Evolutionary conservation across 2,113 vertebrate genomes (phyloP), one percentile per base, ranked within the genome.

Genomic region (Oreochromis niloticus): DNA sequence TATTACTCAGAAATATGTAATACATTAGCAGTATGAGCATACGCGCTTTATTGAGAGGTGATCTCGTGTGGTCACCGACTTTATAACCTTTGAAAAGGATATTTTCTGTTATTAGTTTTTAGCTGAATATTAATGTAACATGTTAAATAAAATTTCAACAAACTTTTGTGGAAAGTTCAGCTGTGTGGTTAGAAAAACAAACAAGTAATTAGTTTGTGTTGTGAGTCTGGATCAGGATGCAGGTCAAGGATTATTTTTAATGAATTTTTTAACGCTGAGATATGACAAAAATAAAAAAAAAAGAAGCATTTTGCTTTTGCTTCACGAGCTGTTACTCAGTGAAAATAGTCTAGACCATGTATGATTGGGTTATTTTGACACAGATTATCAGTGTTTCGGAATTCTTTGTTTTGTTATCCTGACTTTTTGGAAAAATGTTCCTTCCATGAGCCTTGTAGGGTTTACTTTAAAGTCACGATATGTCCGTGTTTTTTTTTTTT

Each of bases 401-500:
- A 30, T 27, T 24, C 6, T 56, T 81, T 39, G 52, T 24, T 24
- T 22, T 80, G n/a, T 9, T 80, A 22, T 19, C 54, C 79, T 41
- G 34, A 41, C 13, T 57, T 41, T 54, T 34, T 24, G 36, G 24
- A 12, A 19, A 81, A 32, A 27, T 57, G 36, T 43, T 56, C 14
- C 10, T 4, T 39, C 22, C 7, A 50, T 19, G 71, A 78, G 43
- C 27, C 24, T 19, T 19, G 9, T 32, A 32, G 43, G 4, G 9
- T 50, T 75, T 48, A 75, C 24, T 50, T 50, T 78, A 50, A 50
- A 50, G 14, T 32, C 24, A 75, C 16, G 0, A 78, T 78, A 50
- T 50, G 71, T 50, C 46, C 1, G 24, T 0, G 2, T 22, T 19
- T 2, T 32, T 24, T 13, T 11, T 32, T 0, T 41, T n/a, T n/a